Conservation (phyloP, 1,140 invertebrate genomes). For the Amyelois transitella region DNA sequence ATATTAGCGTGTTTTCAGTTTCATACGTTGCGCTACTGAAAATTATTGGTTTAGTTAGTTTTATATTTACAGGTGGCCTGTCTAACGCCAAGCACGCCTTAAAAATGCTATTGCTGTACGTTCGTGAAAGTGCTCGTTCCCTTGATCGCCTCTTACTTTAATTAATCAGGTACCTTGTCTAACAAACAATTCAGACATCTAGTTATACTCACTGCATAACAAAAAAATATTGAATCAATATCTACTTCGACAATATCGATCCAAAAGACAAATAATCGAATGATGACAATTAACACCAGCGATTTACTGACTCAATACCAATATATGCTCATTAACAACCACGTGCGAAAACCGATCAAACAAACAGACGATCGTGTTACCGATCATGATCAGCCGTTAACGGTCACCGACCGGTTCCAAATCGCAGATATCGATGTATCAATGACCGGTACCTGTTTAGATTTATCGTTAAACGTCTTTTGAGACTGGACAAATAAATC, state of each 20-base stretch:
- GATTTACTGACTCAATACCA: slow-evolving; percentile 16
- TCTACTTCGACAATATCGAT: neutral
- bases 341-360: slow-evolving; percentile 33
- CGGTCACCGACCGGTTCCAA: slow-evolving; percentile 39
- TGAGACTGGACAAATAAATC: slow-evolving; percentile 26
- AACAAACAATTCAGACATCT: too few species aligned
- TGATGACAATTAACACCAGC: neutral
- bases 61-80: too few species aligned
- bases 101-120: too few species aligned
- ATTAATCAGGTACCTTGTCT: too few species aligned
- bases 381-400: slow-evolving; percentile 33
- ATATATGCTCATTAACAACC: slow-evolving; percentile 21
- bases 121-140: too few species aligned
- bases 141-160: too few species aligned
- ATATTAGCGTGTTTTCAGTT: too few species aligned
- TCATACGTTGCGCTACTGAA: too few species aligned
- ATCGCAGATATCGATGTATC: slow-evolving; percentile 24
- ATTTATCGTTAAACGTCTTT: slow-evolving; percentile 16
- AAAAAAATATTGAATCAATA: too few species aligned
- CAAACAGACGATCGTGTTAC: slow-evolving; percentile 23
- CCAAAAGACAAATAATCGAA: neutral
- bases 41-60: too few species aligned
- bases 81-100: too few species aligned
- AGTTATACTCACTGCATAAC: too few species aligned
- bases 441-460: slow-evolving; percentile 39